phyloP scores from a whole-genome alignment of 2,113 vertebrate species.

The Amblyornis subalaris region DNA sequence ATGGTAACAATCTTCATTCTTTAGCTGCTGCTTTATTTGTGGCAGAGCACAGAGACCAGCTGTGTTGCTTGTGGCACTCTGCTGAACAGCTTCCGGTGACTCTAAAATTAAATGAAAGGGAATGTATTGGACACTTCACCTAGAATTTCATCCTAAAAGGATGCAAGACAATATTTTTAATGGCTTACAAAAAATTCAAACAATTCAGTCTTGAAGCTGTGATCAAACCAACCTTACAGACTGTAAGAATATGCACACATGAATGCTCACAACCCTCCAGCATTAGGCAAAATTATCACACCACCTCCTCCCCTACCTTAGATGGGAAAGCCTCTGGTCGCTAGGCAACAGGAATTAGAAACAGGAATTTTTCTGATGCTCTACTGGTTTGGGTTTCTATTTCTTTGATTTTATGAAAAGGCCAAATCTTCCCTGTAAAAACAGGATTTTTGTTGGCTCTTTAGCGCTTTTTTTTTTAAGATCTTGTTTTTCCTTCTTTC shows the following conservation, averaged over 20 bases:
- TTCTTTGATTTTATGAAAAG: conserved; percentile 7
- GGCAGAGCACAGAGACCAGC: conserved; percentile 23
- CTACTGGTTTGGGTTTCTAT: background rate
- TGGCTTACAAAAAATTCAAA: background rate
- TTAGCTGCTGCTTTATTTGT: conserved; percentile 73
- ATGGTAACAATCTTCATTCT: conserved; percentile 86
- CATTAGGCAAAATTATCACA: conserved; percentile 11
- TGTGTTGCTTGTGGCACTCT: conserved; percentile 49
- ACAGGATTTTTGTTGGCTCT: background rate
- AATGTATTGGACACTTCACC: background rate
- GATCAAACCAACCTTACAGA: background rate
- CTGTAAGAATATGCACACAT: background rate
- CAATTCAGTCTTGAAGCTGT: background rate
- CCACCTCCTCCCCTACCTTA: background rate
- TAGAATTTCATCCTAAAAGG: background rate
- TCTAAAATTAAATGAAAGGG: conserved; percentile 60
- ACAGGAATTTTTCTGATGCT: background rate
- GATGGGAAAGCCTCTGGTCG: background rate
- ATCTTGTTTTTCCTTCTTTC: background rate
- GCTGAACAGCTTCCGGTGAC: conserved; percentile 62
- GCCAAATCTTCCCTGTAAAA: background rate
- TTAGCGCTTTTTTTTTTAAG: background rate
- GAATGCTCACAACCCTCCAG: background rate
- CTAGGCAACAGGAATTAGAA: conserved; percentile 40
- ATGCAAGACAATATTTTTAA: background rate